Percentiles rank a stretch among this genome's conserved stretches.
These are phyloP conservation scores for Cynocephalus volans DNA, from an alignment of 2,113 vertebrate species.

Conservation along the genomic window DNA sequence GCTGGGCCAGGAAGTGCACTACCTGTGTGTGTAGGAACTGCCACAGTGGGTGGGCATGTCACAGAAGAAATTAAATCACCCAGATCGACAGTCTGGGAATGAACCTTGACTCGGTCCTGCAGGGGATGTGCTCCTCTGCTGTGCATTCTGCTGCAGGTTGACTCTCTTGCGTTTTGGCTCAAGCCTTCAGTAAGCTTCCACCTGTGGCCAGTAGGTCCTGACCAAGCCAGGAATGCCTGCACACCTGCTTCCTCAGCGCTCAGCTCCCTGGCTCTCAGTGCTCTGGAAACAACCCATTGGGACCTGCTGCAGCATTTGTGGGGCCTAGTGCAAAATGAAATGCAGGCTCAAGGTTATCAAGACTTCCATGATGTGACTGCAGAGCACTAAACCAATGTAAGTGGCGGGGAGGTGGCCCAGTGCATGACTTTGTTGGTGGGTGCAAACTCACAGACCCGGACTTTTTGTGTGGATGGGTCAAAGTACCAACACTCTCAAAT, in stretches of 20 bases:
- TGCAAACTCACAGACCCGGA: background rate
- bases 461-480: background rate
- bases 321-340: background rate
- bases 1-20: background rate
- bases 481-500: background rate
- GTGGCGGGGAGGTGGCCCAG: background rate
- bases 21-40: constrained; percentile 35
- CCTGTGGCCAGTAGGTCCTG: no score
- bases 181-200: background rate
- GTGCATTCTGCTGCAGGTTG: background rate
- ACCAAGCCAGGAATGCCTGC: background rate
- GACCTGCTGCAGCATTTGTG: background rate
- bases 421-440: background rate
- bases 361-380: background rate
- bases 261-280: background rate
- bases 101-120: background rate
- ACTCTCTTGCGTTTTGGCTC: background rate
- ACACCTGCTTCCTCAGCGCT: no score
- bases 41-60: background rate
- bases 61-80: background rate
- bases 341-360: background rate
- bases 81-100: background rate
- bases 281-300: background rate
- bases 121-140: background rate
- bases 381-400: background rate